Evolutionary conservation across 1,140 invertebrate species (phyloP), one percentile per base, ranked within the genome.

Genomic region (Amphibalanus amphitrite): DNA sequence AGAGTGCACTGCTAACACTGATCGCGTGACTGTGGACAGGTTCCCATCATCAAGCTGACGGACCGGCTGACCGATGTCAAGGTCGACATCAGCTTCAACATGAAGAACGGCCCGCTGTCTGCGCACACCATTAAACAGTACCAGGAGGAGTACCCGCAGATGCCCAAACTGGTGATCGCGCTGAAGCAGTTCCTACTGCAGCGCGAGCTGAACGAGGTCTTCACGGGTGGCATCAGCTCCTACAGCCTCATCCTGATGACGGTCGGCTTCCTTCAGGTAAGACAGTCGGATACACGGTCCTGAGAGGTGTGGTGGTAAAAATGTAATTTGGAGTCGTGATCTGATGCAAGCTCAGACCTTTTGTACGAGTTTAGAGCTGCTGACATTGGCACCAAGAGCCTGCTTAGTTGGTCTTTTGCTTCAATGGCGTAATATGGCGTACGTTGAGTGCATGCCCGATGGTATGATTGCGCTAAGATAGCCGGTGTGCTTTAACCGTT

Each of bases 241-340:
- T 99, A 99, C 82, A 95, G 94, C 79, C 87, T 99, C 74, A 97
- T 98, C 80, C 87, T 99, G 71, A 95, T 99, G 90, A 93, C 92
- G 77, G 93, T 99, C 81, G 96, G 93, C 83, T 99, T 98, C 82
- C 84, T 98, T 73, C 94, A 97, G 86, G 89, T 90, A 79, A 75
- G 78, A 38, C 0, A 29, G 28, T 38, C 3, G 29, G 23, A 28
- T n/a, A n/a, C n/a, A n/a, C n/a, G n/a, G n/a, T n/a, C n/a, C n/a
- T n/a, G n/a, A n/a, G n/a, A n/a, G n/a, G n/a, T n/a, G n/a, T n/a
- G n/a, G n/a, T n/a, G n/a, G n/a, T n/a, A n/a, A n/a, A n/a, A n/a
- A n/a, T n/a, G n/a, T n/a, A n/a, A n/a, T n/a, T n/a, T n/a, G n/a
- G n/a, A n/a, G n/a, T n/a, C n/a, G n/a, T n/a, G n/a, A n/a, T n/a